Evolutionary conservation across 2,797 vertebrate species (phyloP).

Genomic region (Poecilia gillii): DNA sequence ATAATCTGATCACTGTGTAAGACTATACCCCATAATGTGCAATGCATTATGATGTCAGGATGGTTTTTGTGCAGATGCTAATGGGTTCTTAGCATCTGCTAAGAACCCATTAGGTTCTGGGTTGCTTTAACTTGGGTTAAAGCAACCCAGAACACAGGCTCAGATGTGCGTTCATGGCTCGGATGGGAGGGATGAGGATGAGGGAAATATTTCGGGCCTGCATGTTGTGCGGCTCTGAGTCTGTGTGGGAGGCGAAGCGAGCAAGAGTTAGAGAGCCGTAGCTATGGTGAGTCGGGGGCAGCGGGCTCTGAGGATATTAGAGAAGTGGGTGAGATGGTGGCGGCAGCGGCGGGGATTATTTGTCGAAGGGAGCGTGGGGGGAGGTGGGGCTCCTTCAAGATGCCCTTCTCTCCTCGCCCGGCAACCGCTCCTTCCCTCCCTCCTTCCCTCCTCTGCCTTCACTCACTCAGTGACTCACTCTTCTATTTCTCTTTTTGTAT

Average conservation of each 20-base stretch:
- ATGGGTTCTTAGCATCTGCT: too few relatives aligned
- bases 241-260: slow-evolving; percentile 80
- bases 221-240: slow-evolving; percentile 63
- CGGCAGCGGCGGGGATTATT: slow-evolving; percentile 47
- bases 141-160: background rate
- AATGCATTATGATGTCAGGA: slow-evolving; percentile 27
- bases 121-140: background rate
- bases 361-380: slow-evolving; percentile 63
- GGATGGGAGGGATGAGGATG: slow-evolving; percentile 46
- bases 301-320: slow-evolving; percentile 75
- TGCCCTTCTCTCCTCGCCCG: slow-evolving; percentile 81
- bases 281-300: slow-evolving; percentile 79
- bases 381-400: slow-evolving; percentile 77
- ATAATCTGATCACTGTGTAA: slow-evolving; percentile 74
- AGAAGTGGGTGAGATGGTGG: slow-evolving; percentile 46
- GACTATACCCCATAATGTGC: slow-evolving; percentile 46
- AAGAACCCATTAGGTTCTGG: too few relatives aligned
- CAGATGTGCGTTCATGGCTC: background rate
- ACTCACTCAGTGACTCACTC: slow-evolving; percentile 69
- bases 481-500: slow-evolving; percentile 39
- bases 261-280: slow-evolving; percentile 67
- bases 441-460: slow-evolving; percentile 38
- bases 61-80: background rate
- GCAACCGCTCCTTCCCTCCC: slow-evolving; percentile 68
- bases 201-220: slow-evolving; percentile 76